Base-by-base conservation (phyloP, 2,797 vertebrate species). In the Arremon aurantiirostris region DNA sequence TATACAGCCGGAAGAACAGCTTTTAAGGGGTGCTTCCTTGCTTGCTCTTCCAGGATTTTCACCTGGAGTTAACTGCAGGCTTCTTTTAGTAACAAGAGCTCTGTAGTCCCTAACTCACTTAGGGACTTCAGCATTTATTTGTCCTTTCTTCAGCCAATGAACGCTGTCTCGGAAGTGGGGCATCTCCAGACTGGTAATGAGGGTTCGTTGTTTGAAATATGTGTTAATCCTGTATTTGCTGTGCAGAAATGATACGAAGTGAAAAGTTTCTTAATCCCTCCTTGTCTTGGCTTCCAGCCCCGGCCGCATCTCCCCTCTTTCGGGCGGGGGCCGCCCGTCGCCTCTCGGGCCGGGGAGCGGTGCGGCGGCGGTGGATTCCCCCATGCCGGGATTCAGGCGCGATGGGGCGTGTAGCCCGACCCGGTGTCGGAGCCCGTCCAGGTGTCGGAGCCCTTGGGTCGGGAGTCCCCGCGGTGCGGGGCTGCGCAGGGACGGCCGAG, bases 391-490 rank as follows among this genome's bases (percentile, higher is more conserved):
- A 5, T n/a, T 14, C 17, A 4, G 5, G 53, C 28, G 23, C 52
- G 5, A 3, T 34, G 73, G 57, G 66, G 23, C 9, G 8, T 21
- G 16, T 3, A 15, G n/a, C 39, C 22, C 16, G 4, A 11, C 4
- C 24, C 19, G 8, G 7, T 2, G 24, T 5, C 23, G 49, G 39
- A 56, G 60, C 49, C 49, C 71, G 0, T 1, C n/a, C n/a, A n/a
- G 8, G 7, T 2, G 24, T 5, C 23, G 49, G 39, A 56, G 60
- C 49, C 49, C 71, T 0, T 1, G 49, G 35, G 60, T 16, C 34
- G 27, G 27, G 52, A 10, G 9, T 24, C 28, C 24, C 46, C 16
- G 46, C 46, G 32, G 39, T 37, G 39, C 64, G 32, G 30, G 24
- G 49, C 26, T 12, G 65, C 35, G 30, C 41, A 12, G 46, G 35